Base-by-base conservation (phyloP, 2,888 invertebrate genomes). In the Alloplasta piceator region DNA sequence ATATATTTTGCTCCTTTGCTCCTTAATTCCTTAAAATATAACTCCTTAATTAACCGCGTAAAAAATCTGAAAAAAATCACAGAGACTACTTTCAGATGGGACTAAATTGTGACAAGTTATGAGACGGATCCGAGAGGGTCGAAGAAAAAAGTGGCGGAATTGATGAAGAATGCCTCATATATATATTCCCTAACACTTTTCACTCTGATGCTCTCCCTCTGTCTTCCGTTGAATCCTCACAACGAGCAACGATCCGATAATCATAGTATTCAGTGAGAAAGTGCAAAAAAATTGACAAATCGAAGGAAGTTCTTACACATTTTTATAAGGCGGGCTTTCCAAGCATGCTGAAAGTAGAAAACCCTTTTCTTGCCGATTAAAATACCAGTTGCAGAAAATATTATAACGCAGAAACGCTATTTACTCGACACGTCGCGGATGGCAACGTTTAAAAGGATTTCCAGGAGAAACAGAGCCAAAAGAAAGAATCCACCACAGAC, bases 211-310 rank as follows among this genome's bases (percentile, higher is more conserved):
- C 61, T 52, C 55, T 36, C 14, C n/a, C 12, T 58, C 4, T 9
- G 36, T 12, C 39, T 56, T 46, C 26, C 58, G 14, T 70, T 64
- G 63, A 48, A 58, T 64, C 50, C 48, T 58, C 14, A 7, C 55
- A 78, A 63, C 68, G 68, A 66, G 61, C 48, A 70, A 76, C 76
- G 61, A 70, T 76, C 61, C 80, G 76, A 75, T 80, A 75, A 80
- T 80, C 43, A 80, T 76, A 80, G 80, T 80, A 67, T 71, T 75
- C 71, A 61, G 71, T 56, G 67, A 68, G 75, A 76, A 72, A 71
- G 75, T 71, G 58, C 43, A 80, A 75, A 80, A 80, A 75, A 80
- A 75, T 71, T 71, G 71, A 71, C 75, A 46, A 80, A 70, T 43
- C 74, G 60, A 10, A 5, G 36, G 26, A 26, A 38, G 67, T 56